Conservation (phyloP, 2,888 invertebrate species). For the Carpatolechia fugitivella region DNA sequence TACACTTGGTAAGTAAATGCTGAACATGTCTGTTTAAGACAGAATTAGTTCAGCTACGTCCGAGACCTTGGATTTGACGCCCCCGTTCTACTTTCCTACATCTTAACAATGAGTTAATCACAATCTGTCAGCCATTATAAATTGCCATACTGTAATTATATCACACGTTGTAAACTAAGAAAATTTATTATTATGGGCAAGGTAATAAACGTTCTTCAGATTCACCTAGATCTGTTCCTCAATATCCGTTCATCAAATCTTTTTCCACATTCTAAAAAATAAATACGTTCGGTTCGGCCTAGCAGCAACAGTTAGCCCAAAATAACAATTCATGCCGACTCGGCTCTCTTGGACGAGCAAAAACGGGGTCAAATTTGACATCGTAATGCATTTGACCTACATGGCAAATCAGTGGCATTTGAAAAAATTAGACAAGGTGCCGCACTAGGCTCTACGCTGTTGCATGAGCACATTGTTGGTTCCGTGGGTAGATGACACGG, state of each 20-base stretch:
- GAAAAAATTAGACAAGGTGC: slow-evolving; percentile 52
- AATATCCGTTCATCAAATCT: background rate
- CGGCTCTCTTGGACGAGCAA: slow-evolving; percentile 36
- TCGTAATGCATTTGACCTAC: slow-evolving; percentile 71
- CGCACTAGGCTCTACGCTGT: slow-evolving; percentile 15
- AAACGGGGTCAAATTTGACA: slow-evolving; percentile 67
- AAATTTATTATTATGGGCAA: slow-evolving; percentile 2
- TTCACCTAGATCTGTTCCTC: background rate
- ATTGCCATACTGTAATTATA: slow-evolving; percentile 14
- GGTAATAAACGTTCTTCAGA: slow-evolving; percentile 1
- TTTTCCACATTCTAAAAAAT: background rate
- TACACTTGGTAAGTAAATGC: slow-evolving; percentile 28
- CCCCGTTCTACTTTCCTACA: slow-evolving; percentile 73
- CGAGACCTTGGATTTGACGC: slow-evolving; percentile 67
- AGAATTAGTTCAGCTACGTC: slow-evolving; percentile 61
- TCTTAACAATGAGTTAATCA: slow-evolving; percentile 69
- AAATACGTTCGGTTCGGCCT: slow-evolving; percentile 5
- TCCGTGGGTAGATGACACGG: slow-evolving; percentile 12
- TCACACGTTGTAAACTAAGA: slow-evolving; percentile 7
- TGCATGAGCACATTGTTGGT: slow-evolving; percentile 4
- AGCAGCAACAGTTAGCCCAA: slow-evolving; percentile 11
- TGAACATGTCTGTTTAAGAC: slow-evolving; percentile 53
- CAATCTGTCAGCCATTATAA: slow-evolving; percentile 44
- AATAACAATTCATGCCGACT: slow-evolving; percentile 20
- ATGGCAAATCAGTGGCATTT: slow-evolving; percentile 56